Evolutionary conservation across 2,113 vertebrate genomes (phyloP).

Genomic region (Urocitellus parryii): DNA sequence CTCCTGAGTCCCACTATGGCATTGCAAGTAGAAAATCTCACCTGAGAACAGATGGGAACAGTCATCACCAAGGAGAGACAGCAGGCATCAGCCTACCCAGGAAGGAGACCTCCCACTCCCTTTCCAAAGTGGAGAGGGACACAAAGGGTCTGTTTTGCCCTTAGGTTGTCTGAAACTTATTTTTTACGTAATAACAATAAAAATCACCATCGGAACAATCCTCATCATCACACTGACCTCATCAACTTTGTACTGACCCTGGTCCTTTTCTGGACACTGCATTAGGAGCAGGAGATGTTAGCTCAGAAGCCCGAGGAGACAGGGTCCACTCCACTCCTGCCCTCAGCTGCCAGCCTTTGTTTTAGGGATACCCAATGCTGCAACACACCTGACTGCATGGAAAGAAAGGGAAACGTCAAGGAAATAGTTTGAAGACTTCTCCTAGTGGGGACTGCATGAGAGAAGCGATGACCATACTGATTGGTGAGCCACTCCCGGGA

Average conservation of each 20-base stretch:
- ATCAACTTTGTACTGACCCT: not conserved
- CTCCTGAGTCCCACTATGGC: not conserved
- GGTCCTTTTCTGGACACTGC: not conserved
- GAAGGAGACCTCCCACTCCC: no score
- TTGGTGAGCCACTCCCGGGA: not conserved
- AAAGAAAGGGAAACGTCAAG: not conserved
- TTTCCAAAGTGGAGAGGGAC: not conserved
- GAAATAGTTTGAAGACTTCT: not conserved
- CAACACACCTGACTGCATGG: no score
- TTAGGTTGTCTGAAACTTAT: not conserved
- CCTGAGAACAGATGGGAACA: not conserved
- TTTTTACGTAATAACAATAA: not conserved
- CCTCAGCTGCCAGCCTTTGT: accelerated
- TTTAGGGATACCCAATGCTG: not conserved
- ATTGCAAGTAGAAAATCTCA: not conserved
- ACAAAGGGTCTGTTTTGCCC: not conserved
- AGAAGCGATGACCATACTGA: accelerated
- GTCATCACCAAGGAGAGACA: not conserved
- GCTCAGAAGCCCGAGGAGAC: not conserved
- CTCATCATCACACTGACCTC: not conserved
- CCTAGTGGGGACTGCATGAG: no score
- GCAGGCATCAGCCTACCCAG: accelerated
- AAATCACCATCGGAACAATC: not conserved
- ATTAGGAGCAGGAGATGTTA: no score
- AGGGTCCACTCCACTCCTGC: accelerated